Percentiles rank a stretch among this genome's conserved stretches.
phyloP scores from a whole-genome alignment of 92 coral and sea anemone species.

The Diadumene lineata region DNA sequence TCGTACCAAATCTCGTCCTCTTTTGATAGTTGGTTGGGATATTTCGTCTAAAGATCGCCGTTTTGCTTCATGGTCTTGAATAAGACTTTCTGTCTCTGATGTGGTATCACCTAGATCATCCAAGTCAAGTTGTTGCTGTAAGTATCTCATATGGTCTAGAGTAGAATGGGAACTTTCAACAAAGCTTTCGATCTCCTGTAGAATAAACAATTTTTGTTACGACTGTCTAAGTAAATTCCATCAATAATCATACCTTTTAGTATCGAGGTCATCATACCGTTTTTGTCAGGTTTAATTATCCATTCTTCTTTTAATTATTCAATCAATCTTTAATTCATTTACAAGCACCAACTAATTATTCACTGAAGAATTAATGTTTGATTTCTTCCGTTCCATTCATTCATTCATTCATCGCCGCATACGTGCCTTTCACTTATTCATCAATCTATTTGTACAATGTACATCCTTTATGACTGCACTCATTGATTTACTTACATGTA shows the following conservation, averaged over 20 bases:
- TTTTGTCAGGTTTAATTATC: neutral
- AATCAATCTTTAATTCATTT: neutral
- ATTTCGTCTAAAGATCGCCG: constrained; percentile 55
- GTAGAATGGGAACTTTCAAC: constrained; percentile 57
- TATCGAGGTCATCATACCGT: no score
- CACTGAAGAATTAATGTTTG: no score
- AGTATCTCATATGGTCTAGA: constrained; percentile 17
- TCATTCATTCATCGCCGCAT: no score
- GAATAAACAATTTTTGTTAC: neutral
- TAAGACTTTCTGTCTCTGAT: constrained; percentile 59
- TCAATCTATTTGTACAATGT: no score
- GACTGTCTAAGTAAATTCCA: no score
- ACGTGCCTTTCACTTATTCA: no score
- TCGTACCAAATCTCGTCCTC: constrained; percentile 66
- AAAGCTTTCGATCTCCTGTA: constrained; percentile 51
- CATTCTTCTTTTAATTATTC: neutral
- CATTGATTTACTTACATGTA: neutral
- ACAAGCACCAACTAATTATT: no score
- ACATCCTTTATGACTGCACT: no score
- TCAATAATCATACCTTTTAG: no score
- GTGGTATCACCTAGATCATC: constrained; percentile 49
- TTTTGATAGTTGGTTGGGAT: constrained; percentile 57
- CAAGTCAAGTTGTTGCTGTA: constrained; percentile 72
- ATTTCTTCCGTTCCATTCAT: no score
- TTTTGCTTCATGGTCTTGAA: constrained; percentile 63